These are phyloP conservation scores for Telenomus remus DNA, from an alignment of 1,140 invertebrate species.

Conservation along the genomic window DNA sequence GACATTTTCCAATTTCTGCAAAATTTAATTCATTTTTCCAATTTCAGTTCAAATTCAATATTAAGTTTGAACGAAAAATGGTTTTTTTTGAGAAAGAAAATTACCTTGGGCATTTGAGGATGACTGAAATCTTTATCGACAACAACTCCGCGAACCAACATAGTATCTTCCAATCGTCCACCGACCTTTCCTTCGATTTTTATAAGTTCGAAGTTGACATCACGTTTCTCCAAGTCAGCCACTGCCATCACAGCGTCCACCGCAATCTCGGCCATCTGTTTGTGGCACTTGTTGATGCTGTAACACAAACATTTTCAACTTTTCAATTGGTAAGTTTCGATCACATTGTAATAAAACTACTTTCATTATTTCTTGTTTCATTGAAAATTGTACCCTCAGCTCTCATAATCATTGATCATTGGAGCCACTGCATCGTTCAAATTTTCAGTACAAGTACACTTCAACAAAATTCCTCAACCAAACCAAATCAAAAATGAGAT, in stretches of 20 bases:
- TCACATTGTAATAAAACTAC: no score
- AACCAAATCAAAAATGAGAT: not conserved
- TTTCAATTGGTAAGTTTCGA: no score
- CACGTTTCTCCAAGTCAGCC: conserved; percentile 93
- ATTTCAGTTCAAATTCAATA: no score
- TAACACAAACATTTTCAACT: conserved; percentile 72
- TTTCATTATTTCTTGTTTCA: no score
- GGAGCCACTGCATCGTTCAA: conserved; percentile 57
- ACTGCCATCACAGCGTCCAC: conserved; percentile 96
- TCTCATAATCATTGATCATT: conserved; percentile 74
- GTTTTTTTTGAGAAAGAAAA: no score
- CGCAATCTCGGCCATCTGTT: conserved; percentile 99
- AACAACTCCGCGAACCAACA: conserved; percentile 97
- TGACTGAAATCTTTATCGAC: conserved; percentile 99
- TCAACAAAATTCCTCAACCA: not conserved
- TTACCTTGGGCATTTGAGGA: conserved; percentile 99
- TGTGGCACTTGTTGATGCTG: conserved; percentile 95
- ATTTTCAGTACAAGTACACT: conserved; percentile 1
- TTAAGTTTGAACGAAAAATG: no score
- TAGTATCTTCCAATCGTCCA: conserved; percentile 96
- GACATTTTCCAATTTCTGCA: conserved; percentile 85
- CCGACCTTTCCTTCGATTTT: conserved; percentile 99
- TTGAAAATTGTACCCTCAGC: conserved; percentile 63
- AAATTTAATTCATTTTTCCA: conserved; percentile 21
- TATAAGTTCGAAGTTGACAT: conserved; percentile 99